phyloP scores from a whole-genome alignment of 2,797 vertebrate genomes.

The Holocentrus rufus region DNA sequence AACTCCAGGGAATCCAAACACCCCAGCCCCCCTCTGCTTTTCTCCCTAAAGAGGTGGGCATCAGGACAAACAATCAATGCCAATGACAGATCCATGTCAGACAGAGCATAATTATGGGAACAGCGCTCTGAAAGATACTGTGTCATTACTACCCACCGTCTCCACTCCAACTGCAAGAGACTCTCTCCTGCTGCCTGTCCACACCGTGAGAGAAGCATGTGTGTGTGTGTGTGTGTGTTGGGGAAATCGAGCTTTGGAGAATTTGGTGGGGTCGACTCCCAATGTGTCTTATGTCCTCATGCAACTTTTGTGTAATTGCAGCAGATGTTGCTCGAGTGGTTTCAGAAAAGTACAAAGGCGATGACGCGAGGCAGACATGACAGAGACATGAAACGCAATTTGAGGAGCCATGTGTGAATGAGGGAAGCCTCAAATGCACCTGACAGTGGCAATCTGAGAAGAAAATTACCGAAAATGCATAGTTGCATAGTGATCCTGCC shows the following conservation, averaged over 20 bases:
- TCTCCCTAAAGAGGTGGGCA: slow-evolving; percentile 68
- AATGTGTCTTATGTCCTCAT: slow-evolving; percentile 45
- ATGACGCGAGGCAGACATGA: slow-evolving; percentile 52
- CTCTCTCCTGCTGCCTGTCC: slow-evolving; percentile 58
- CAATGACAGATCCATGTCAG: slow-evolving; percentile 84
- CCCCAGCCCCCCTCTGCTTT: slow-evolving; percentile 42
- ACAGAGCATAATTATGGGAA: slow-evolving; percentile 75
- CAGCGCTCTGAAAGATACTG: slow-evolving; percentile 74
- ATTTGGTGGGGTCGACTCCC: slow-evolving; percentile 22
- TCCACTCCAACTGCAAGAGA: slow-evolving; percentile 62
- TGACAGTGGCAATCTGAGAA: slow-evolving; percentile 70
- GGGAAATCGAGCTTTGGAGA: slow-evolving; percentile 24
- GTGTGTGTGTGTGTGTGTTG: slow-evolving; percentile 18
- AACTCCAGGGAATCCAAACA: slow-evolving; percentile 66
- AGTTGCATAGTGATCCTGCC: slow-evolving; percentile 54
- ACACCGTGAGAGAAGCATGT: slow-evolving; percentile 24
- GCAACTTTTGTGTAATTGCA: slow-evolving; percentile 56
- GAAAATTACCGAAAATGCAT: slow-evolving; percentile 67
- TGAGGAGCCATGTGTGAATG: slow-evolving; percentile 44
- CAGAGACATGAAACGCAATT: slow-evolving; percentile 60
- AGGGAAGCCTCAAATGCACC: slow-evolving; percentile 53
- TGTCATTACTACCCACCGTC: slow-evolving; percentile 79
- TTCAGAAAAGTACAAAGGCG: slow-evolving; percentile 38
- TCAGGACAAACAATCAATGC: slow-evolving; percentile 78
- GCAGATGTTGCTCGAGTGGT: slow-evolving; percentile 49